Evolutionary conservation across 2,888 invertebrate species (phyloP), one percentile per base, ranked within the genome.

Genomic region (Ramazzottius varieornatus): DNA sequence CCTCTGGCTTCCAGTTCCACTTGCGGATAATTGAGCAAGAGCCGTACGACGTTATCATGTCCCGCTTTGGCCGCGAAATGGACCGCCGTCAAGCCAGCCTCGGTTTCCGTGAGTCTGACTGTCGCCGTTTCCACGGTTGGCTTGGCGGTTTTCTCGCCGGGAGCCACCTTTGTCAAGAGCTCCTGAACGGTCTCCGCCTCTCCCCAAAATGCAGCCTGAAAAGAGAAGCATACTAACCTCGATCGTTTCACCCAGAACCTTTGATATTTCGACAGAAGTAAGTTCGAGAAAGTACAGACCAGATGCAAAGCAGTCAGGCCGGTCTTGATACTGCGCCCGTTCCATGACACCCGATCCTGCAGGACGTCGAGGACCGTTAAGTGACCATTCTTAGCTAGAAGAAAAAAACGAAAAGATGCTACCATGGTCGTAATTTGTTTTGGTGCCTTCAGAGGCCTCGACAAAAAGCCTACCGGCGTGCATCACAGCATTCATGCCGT

Each of bases 11-110:
- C 98, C 8, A 92, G 93, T 81, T 93, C 92, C 33, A 98, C 96
- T 46, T 94, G 96, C 32, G 92, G 88, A 33, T 91, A 92, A 78
- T 98, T 99, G 70, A 98, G 81, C 65, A 99, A 80, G 71, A 98
- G 78, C 66, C 98, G 81, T 46, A 98, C 98, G 66, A 98, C 88
- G 72, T 92, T 92, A 77, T 99, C 98, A 73, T 98, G 96, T 32
- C 98, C 98, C 54, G 91, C 92, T 76, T 92, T 94, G 0, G 96
- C 84, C 0, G 96, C 96, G 68, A 98, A 80, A 78, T 99, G 98
- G 32, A 98, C 80, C 0, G 98, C 94, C 0, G 96, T 98, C 79
- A 98, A 84, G 1, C 96, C 98, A n/a, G 92, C 54, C 29, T 54
- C 54, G 54, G 54, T 24, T 29, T 29, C 54, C 16, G 29, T 54